Evolutionary conservation across 2,888 invertebrate genomes (phyloP).

Genomic region (Lycaena phlaeas): DNA sequence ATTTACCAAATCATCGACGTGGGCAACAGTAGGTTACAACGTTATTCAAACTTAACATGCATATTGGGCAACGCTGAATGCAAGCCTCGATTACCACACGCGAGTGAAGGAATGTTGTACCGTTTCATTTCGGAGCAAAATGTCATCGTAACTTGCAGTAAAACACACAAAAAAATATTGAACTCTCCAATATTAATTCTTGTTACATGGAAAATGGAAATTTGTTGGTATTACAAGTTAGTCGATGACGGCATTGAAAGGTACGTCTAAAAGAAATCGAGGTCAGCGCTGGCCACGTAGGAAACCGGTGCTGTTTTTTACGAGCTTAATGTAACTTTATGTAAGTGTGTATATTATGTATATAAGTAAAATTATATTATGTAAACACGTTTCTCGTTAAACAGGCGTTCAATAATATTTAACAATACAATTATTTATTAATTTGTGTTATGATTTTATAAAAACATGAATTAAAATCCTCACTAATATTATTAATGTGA

Average conservation of each 20-base stretch:
- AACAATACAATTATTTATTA: too few species aligned
- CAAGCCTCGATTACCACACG: constrained; percentile 59
- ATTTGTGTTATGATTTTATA: too few species aligned
- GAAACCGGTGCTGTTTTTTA: constrained; percentile 40
- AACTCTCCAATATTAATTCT: not conserved
- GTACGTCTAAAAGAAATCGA: constrained; percentile 70
- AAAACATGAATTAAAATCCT: too few species aligned
- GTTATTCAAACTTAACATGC: constrained; percentile 28
- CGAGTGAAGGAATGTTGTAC: constrained; percentile 51
- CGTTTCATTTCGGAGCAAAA: constrained; percentile 41
- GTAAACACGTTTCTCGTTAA: not conserved
- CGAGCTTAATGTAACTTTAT: constrained; percentile 27
- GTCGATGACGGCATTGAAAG: constrained; percentile 62
- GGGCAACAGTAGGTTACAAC: constrained; percentile 11
- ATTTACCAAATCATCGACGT: not conserved
- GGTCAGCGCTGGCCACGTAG: constrained; percentile 66
- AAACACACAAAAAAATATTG: not conserved
- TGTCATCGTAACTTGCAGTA: constrained; percentile 23
- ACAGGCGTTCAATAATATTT: too few species aligned
- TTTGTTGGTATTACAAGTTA: constrained; percentile 24
- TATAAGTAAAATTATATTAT: constrained; percentile 6
- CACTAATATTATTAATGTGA: too few species aligned
- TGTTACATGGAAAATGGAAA: not conserved
- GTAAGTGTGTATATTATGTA: constrained; percentile 15
- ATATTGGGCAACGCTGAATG: constrained; percentile 60